phyloP scores from a whole-genome alignment of 2,797 vertebrate genomes.

The Hipposideros larvatus region DNA sequence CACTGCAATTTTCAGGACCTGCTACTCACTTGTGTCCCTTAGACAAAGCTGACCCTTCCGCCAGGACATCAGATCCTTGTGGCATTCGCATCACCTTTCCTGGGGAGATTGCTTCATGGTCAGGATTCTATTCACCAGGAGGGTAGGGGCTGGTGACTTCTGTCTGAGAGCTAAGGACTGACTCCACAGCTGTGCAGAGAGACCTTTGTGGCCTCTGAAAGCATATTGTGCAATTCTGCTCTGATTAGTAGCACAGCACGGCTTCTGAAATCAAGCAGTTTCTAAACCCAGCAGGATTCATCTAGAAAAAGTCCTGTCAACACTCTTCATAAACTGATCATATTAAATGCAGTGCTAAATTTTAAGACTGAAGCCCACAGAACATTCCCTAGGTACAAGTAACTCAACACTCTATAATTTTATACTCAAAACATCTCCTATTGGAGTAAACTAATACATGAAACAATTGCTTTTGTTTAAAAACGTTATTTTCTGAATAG shows the following conservation, averaged over 20 bases:
- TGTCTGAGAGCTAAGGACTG: neutral
- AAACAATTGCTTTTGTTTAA: slow-evolving; percentile 19
- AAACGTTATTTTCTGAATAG: neutral
- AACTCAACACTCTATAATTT: neutral
- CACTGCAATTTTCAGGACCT: neutral
- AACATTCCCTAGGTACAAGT: neutral
- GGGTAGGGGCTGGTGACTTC: neutral
- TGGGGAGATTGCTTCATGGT: neutral
- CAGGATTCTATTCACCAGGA: neutral
- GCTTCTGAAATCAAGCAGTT: slow-evolving; percentile 34
- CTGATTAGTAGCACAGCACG: slow-evolving; percentile 23
- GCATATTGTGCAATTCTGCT: slow-evolving; percentile 16
- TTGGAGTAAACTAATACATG: neutral
- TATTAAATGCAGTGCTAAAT: neutral
- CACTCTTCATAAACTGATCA: neutral
- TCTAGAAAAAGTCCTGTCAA: slow-evolving; percentile 28
- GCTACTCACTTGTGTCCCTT: neutral
- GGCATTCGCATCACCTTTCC: neutral
- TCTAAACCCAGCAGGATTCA: slow-evolving; percentile 43
- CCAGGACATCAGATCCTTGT: neutral
- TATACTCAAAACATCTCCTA: slow-evolving; percentile 15
- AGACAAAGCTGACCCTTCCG: neutral
- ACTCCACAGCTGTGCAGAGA: neutral
- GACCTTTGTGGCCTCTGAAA: neutral
- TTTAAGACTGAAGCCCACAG: slow-evolving; percentile 24